Base-by-base conservation (phyloP, 2,888 invertebrate genomes). In the Phymatocera aterrima region DNA sequence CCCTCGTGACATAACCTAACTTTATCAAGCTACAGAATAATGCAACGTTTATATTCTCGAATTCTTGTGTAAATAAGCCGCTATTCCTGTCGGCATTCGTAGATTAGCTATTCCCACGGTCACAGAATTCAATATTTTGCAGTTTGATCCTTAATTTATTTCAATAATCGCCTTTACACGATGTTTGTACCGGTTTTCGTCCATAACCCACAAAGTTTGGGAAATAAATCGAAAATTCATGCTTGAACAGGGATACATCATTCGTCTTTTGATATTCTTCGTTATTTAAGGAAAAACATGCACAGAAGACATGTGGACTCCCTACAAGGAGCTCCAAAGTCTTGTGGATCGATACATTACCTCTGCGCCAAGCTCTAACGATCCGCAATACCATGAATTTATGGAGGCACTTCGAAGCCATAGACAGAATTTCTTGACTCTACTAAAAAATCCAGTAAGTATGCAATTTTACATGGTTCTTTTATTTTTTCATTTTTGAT, bases 381-480 rank as follows among this genome's bases (percentile, higher is more conserved):
- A 92, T 37, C 93, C 93, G 3, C 90, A 90, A 51, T 90, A 87
- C 82, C 94, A 94, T 86, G 93, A 94, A 24, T 94, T 94, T 80
- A 93, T 97, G 85, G 97, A 97, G 90, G 93, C 95, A 68, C 91
- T 98, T 24, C 92, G 95, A 78, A 94, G 95, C 87, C 96, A 97
- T 87, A 96, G 97, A 88, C 96, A 97, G 85, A 96, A 96, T 88
- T 98, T 98, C 88, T 92, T 96, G 24, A 94, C 95, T 10, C 92
- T 98, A 3, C 92, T 98, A 65, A 95, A 96, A 88, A 97, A 97
- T 91, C 96, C 97, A 84, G 98, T 98, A 92, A 93, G 94, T 92
- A 80, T 77, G 5, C n/a, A n/a, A n/a, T n/a, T n/a, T n/a, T n/a
- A n/a, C n/a, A n/a, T n/a, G n/a, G n/a, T n/a, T n/a, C n/a, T n/a